Evolutionary conservation across 1,140 invertebrate genomes (phyloP).

Genomic region (Acyrthosiphon pisum): DNA sequence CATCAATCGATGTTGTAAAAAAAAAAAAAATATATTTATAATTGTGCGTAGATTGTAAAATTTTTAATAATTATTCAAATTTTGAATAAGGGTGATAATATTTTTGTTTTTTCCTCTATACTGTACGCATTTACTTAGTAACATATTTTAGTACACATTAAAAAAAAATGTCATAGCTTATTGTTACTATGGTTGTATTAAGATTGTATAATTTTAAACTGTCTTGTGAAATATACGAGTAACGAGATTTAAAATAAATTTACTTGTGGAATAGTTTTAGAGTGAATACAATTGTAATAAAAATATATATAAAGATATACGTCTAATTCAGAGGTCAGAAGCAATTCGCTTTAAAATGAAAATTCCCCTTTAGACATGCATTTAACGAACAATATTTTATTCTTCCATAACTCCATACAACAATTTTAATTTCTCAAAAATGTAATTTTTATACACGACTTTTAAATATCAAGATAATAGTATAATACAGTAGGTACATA

Average conservation of each 20-base stretch:
- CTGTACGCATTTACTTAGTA: background rate
- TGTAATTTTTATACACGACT: background rate
- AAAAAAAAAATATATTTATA: background rate
- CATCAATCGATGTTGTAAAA: conserved; percentile 15
- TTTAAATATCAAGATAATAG: background rate
- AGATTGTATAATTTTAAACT: background rate
- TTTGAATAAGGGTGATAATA: conserved; percentile 36
- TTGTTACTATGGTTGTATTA: conserved; percentile 42
- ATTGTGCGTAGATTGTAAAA: conserved; percentile 29
- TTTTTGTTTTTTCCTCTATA: background rate
- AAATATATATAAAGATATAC: background rate
- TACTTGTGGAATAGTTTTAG: conserved; percentile 36
- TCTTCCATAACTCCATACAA: background rate
- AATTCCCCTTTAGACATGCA: background rate
- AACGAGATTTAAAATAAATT: background rate
- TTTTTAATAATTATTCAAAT: conserved; percentile 30
- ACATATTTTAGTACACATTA: background rate
- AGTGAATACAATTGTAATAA: background rate
- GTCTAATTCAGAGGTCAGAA: background rate
- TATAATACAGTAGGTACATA: background rate
- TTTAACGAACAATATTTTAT: background rate
- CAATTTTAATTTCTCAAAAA: background rate
- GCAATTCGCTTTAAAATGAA: background rate
- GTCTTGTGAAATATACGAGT: background rate
- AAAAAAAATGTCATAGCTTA: conserved; percentile 23